Percentiles rank a stretch among this genome's conserved stretches.
Evolutionary conservation across 2,797 vertebrate species (phyloP).

Genomic region (Chrysocyon brachyurus): DNA sequence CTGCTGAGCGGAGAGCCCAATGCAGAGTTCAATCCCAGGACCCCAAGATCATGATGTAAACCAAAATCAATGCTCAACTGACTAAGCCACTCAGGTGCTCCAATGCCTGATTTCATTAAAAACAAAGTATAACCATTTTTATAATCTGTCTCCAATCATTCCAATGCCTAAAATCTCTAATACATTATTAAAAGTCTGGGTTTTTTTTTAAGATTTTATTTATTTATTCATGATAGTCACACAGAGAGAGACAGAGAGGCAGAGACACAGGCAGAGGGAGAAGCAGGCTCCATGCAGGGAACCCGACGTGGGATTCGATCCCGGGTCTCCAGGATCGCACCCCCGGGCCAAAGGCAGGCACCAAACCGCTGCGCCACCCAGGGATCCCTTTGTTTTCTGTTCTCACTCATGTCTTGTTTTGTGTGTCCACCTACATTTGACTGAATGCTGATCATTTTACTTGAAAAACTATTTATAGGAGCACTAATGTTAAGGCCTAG

Average conservation of each 20-base stretch:
- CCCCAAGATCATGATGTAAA: neutral
- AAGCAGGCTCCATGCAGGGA: too few relatives aligned
- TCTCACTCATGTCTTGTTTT: slow-evolving; percentile 18
- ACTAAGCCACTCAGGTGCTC: neutral
- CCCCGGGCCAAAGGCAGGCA: too few relatives aligned
- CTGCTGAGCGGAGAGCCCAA: neutral
- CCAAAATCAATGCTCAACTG: neutral
- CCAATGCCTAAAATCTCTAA: neutral
- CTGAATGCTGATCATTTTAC: neutral
- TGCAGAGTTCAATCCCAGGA: neutral
- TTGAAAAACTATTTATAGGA: neutral
- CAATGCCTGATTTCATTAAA: slow-evolving; percentile 13
- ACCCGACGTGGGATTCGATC: too few relatives aligned
- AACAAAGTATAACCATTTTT: neutral
- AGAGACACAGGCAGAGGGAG: too few relatives aligned
- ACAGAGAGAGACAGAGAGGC: too few relatives aligned
- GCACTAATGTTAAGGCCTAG: neutral
- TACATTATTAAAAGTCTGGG: neutral
- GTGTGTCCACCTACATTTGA: neutral
- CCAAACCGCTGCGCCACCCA: too few relatives aligned
- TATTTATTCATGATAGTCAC: too few relatives aligned
- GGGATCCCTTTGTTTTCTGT: neutral
- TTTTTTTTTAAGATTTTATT: neutral
- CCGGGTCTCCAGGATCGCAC: too few relatives aligned
- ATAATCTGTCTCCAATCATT: neutral